A percentile compares a stretch with the other conserved stretches of the same genome.
These are phyloP conservation scores for Melanotaenia pygmaea DNA, from an alignment of 2,797 vertebrate genomes.

Conservation along the genomic window DNA sequence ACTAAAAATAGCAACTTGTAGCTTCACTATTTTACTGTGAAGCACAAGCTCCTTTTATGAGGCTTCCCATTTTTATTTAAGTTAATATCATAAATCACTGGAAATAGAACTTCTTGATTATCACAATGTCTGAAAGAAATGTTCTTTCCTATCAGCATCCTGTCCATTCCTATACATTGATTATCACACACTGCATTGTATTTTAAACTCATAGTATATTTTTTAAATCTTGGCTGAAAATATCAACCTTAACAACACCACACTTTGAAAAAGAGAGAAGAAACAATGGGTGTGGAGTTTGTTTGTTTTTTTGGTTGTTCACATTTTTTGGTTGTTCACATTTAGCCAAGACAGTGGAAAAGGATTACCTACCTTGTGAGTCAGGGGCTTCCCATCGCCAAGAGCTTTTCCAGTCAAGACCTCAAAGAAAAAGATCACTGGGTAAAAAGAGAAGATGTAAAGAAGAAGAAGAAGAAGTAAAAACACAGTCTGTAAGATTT, in stretches of 20 bases:
- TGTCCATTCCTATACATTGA: too few species aligned
- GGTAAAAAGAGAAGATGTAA: conserved; percentile 6
- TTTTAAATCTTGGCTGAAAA: neutral
- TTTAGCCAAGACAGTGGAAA: neutral
- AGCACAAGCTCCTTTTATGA: too few species aligned
- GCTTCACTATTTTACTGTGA: too few species aligned
- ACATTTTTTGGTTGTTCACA: neutral
- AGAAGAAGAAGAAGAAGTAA: neutral
- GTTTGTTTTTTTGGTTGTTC: neutral
- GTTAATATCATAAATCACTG: neutral
- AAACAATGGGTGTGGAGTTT: neutral
- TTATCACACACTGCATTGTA: neutral
- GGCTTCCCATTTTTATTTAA: too few species aligned
- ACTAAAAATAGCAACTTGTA: too few species aligned
- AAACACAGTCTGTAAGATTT: neutral
- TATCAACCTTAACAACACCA: neutral
- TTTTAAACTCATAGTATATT: neutral
- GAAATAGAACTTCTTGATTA: neutral
- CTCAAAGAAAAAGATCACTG: conserved; percentile 94
- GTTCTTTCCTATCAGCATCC: neutral
- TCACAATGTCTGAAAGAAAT: neutral
- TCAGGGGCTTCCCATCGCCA: conserved; percentile 90
- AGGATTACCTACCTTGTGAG: conserved; percentile 88
- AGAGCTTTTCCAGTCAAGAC: conserved; percentile 90
- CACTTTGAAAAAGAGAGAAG: neutral